Evolutionary conservation across 2,797 vertebrate genomes (phyloP).

Genomic region (Bucorvus abyssinicus): DNA sequence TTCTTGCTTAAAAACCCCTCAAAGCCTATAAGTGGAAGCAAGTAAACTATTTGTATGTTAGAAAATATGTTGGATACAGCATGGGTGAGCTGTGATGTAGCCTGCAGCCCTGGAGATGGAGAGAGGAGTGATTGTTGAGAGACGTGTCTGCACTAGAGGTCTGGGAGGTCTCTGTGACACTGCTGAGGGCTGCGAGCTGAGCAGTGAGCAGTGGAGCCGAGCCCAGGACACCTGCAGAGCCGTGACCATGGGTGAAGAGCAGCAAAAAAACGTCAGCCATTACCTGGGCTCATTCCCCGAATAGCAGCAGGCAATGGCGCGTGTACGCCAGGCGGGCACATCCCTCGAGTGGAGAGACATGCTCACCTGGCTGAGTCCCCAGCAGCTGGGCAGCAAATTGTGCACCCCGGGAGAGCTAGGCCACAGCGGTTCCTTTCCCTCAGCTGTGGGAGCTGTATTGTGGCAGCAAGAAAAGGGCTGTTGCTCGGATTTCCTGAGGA

Average conservation of each 20-base stretch:
- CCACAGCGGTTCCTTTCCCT: neutral
- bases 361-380: accelerated
- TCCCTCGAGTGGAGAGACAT: accelerated
- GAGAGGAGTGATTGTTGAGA: neutral
- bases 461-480: slow-evolving; percentile 13
- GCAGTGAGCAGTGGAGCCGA: neutral
- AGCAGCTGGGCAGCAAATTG: neutral
- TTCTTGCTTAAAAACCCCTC: neutral
- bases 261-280: neutral
- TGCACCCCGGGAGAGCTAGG: neutral
- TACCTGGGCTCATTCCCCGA: neutral
- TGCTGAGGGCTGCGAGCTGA: neutral
- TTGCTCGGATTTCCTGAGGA: slow-evolving; percentile 63
- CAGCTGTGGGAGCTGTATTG: slow-evolving; percentile 27
- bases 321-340: accelerated
- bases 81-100: neutral
- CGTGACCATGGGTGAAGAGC: neutral
- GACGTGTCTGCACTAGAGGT: accelerated
- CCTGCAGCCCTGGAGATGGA: neutral
- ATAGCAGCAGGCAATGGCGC: neutral
- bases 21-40: neutral
- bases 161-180: neutral
- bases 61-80: neutral
- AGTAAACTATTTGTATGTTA: neutral
- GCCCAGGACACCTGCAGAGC: neutral